Conservation (phyloP, 1,140 invertebrate genomes). For the Campoletis sonorensis region DNA sequence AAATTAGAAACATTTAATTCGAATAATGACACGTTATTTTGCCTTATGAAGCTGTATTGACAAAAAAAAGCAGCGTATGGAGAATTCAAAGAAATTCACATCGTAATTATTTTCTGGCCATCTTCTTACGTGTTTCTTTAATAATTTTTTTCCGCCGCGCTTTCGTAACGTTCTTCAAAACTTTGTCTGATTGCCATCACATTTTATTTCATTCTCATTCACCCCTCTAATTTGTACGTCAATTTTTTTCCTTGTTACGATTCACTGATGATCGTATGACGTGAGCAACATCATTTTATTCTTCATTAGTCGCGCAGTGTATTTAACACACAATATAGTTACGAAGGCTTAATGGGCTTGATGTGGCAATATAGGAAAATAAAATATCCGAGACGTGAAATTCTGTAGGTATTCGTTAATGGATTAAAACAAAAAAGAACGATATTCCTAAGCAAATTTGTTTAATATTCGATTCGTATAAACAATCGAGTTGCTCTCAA, state of each 20-base stretch:
- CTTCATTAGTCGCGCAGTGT: not conserved
- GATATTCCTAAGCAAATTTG: too few relatives aligned
- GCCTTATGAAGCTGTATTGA: too few relatives aligned
- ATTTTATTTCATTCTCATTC: not conserved
- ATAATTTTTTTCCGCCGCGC: not conserved
- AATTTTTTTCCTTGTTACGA: slow-evolving; percentile 10
- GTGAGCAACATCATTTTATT: slow-evolving; percentile 28
- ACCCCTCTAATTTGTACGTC: not conserved
- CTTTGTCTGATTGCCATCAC: not conserved
- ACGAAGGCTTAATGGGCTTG: slow-evolving; percentile 14
- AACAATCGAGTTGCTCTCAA: too few relatives aligned
- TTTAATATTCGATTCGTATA: too few relatives aligned
- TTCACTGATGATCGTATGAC: slow-evolving; percentile 35
- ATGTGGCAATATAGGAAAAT: slow-evolving; percentile 1
- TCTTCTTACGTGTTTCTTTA: too few relatives aligned
- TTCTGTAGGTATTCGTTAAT: not conserved
- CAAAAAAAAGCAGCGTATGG: too few relatives aligned
- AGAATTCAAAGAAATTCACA: too few relatives aligned
- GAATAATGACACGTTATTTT: too few relatives aligned
- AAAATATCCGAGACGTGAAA: not conserved
- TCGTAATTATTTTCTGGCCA: too few relatives aligned
- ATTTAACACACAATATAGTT: not conserved
- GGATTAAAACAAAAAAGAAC: not conserved
- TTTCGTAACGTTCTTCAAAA: not conserved
- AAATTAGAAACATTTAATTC: too few relatives aligned